Percentiles rank a stretch among this genome's conserved stretches.
These are phyloP conservation scores for Urosaurus nigricauda DNA, from an alignment of 2,797 vertebrate species.

Conservation along the genomic window DNA sequence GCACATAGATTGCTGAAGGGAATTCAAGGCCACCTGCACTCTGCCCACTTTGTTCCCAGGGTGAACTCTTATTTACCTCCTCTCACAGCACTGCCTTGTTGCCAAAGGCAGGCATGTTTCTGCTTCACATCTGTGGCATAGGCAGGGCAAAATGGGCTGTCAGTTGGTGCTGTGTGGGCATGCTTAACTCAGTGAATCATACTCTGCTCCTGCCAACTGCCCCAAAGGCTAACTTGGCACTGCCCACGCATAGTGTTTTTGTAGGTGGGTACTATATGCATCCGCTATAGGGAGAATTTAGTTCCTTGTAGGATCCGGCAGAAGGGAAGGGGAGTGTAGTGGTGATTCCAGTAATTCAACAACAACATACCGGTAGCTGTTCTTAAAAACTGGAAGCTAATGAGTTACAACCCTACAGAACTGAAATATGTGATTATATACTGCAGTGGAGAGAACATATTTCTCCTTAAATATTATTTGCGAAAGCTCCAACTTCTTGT, in stretches of 20 bases:
- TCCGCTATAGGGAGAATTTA: too few relatives aligned
- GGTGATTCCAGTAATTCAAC: too few relatives aligned
- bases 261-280: background rate
- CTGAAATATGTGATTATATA: background rate
- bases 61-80: constrained; percentile 38
- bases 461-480: constrained; percentile 1
- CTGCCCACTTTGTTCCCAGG: background rate
- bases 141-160: constrained; percentile 29
- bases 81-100: constrained; percentile 27
- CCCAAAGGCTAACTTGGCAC: constrained; percentile 23
- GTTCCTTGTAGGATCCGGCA: background rate
- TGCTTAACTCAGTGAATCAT: constrained; percentile 24
- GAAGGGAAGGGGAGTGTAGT: too few relatives aligned
- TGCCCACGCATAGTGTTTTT: background rate
- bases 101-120: constrained; percentile 45
- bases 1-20: background rate
- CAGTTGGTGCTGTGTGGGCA: constrained; percentile 36
- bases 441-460: background rate
- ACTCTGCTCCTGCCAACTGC: background rate
- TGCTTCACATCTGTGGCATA: background rate
- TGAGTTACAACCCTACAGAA: background rate
- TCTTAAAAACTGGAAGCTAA: background rate
- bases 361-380: background rate
- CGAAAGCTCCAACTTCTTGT: constrained; percentile 2
- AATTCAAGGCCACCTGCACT: background rate